Conservation (phyloP, 2,113 vertebrate species). For the Oreochromis tanganicae region DNA sequence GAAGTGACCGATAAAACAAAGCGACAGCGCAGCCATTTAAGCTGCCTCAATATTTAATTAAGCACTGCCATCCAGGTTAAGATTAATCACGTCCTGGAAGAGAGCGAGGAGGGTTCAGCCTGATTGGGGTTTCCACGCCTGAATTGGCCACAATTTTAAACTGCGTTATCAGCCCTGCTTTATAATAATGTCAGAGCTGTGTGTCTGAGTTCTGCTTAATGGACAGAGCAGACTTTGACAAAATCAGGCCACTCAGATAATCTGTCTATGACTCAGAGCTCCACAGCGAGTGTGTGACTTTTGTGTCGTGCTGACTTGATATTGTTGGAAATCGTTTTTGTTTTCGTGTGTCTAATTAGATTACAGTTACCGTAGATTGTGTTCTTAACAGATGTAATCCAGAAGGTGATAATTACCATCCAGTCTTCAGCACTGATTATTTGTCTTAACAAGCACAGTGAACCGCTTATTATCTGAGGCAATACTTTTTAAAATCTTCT, state of each 20-base stretch:
- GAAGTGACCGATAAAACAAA: constrained; percentile 39
- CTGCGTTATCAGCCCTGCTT: background rate
- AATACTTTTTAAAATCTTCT: background rate
- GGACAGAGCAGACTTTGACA: background rate
- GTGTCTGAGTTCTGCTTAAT: background rate
- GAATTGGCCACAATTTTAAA: constrained; percentile 8
- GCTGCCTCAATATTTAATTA: constrained; percentile 62
- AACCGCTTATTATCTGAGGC: background rate
- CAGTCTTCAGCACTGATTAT: background rate
- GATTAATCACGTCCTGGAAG: constrained; percentile 45
- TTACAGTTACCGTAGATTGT: background rate
- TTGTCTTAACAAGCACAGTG: background rate
- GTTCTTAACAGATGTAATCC: background rate
- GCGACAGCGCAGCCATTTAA: constrained; percentile 26
- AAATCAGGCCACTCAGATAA: background rate
- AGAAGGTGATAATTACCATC: background rate
- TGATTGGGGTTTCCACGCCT: constrained; percentile 6
- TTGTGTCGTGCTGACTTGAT: background rate
- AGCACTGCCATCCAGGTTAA: constrained; percentile 37
- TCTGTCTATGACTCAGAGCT: background rate
- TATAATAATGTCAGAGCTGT: background rate
- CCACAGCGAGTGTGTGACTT: background rate
- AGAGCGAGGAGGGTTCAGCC: background rate
- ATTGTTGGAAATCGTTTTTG: background rate
- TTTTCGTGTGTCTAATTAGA: background rate